A percentile compares a stretch with the other conserved stretches of the same genome.
phyloP scores from a whole-genome alignment of 2,888 invertebrate genomes.

The Hypsopygia costalis region DNA sequence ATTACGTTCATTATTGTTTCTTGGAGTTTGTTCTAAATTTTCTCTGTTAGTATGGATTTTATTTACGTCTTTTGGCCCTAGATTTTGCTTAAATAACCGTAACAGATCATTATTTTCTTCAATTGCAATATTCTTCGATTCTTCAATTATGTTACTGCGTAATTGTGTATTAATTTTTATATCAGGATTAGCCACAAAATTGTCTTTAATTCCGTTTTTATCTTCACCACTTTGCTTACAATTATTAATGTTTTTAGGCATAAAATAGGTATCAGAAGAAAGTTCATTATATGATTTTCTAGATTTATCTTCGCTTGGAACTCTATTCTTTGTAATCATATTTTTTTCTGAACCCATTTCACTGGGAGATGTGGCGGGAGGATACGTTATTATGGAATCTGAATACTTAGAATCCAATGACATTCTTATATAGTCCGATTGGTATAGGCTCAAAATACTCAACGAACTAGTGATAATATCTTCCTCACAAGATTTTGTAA shows the following conservation, averaged over 20 bases:
- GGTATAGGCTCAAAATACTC: slow-evolving; percentile 23
- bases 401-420: slow-evolving; percentile 30
- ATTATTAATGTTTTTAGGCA: slow-evolving; percentile 25
- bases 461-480: not conserved
- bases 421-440: slow-evolving; percentile 18
- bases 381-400: slow-evolving; percentile 52
- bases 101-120: too few relatives aligned
- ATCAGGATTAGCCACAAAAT: too few relatives aligned
- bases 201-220: too few relatives aligned
- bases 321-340: slow-evolving; percentile 5
- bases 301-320: slow-evolving; percentile 13
- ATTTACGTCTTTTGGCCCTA: too few relatives aligned
- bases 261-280: slow-evolving; percentile 31
- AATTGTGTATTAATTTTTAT: too few relatives aligned
- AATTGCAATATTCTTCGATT: too few relatives aligned
- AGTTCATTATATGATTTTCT: not conserved
- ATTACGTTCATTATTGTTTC: too few relatives aligned
- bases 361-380: slow-evolving; percentile 31
- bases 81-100: too few relatives aligned
- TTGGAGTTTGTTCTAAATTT: too few relatives aligned
- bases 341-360: slow-evolving; percentile 14
- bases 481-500: not conserved
- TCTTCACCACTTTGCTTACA: too few relatives aligned
- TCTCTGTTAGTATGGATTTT: too few relatives aligned
- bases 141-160: too few relatives aligned